Evolutionary conservation across 2,797 vertebrate genomes (phyloP).

Genomic region (Diplodus puntazzo): DNA sequence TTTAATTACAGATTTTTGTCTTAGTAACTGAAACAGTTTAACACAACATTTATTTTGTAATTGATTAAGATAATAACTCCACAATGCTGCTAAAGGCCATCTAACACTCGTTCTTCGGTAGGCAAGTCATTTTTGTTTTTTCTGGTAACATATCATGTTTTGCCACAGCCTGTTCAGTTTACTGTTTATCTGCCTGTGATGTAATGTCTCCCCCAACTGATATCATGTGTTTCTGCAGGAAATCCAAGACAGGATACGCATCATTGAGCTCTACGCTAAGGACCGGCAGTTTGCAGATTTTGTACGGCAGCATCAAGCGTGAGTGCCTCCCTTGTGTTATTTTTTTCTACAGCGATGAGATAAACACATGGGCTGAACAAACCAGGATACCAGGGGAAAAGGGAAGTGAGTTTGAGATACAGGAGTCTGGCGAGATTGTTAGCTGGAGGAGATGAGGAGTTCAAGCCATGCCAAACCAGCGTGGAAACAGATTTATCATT

Average conservation of each 20-base stretch:
- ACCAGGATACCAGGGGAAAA: conserved; percentile 22
- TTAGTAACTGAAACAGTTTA: no score
- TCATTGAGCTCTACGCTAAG: conserved; percentile 95
- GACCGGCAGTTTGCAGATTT: conserved; percentile 96
- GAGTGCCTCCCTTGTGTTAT: conserved; percentile 74
- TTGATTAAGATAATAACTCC: background rate
- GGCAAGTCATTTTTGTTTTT: background rate
- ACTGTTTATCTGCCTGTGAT: conserved; percentile 49
- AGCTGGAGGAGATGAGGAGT: conserved; percentile 27
- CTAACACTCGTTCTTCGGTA: background rate
- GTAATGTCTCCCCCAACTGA: conserved; percentile 43
- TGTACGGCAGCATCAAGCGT: conserved; percentile 93
- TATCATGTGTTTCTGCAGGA: conserved; percentile 85
- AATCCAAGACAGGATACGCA: conserved; percentile 97
- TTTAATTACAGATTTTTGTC: no score
- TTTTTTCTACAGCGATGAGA: conserved; percentile 38
- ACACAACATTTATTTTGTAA: no score
- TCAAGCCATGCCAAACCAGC: conserved; percentile 36
- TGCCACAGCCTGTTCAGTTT: conserved; percentile 26
- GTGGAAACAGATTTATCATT: conserved; percentile 59
- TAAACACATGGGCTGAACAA: conserved; percentile 42
- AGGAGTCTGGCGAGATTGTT: conserved; percentile 26
- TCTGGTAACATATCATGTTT: conserved; percentile 26
- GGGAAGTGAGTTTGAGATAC: conserved; percentile 56
- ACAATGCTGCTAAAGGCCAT: no score